Conservation (phyloP, 2,888 invertebrate genomes). For the Acleris literana region DNA sequence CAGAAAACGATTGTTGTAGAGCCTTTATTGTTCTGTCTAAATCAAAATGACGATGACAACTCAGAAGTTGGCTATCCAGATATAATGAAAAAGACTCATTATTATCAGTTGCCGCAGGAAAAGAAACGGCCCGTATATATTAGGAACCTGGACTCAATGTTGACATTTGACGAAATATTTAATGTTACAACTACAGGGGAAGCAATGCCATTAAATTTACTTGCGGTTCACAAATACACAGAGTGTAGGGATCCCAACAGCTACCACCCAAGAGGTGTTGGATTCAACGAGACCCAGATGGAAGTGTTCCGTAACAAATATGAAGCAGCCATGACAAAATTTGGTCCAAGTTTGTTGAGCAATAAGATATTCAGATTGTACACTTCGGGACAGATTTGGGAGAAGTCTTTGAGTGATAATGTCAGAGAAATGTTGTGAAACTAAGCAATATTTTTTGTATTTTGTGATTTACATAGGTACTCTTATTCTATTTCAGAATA, state of each 20-base stretch:
- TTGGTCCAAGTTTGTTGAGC: constrained; percentile 71
- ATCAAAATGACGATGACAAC: constrained; percentile 75
- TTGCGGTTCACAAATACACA: constrained; percentile 75
- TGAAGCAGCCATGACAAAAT: constrained; percentile 80
- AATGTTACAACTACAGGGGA: constrained; percentile 58
- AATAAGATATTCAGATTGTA: constrained; percentile 77
- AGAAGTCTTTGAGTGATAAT: constrained; percentile 63
- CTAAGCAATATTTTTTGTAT: constrained; percentile 22
- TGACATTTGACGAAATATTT: constrained; percentile 71
- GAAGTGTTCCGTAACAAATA: constrained; percentile 77
- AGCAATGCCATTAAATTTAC: constrained; percentile 61
- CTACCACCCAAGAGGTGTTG: constrained; percentile 58
- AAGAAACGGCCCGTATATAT: constrained; percentile 56
- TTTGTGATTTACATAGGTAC: constrained; percentile 23
- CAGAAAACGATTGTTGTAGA: constrained; percentile 61
- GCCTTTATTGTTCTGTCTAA: constrained; percentile 70
- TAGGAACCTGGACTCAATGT: constrained; percentile 75
- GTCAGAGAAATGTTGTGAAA: constrained; percentile 65
- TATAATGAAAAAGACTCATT: constrained; percentile 77
- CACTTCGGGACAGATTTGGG: constrained; percentile 78
- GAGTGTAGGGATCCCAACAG: constrained; percentile 73
- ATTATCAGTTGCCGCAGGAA: constrained; percentile 62
- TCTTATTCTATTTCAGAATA: neutral
- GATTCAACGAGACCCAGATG: constrained; percentile 76
- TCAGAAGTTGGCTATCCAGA: constrained; percentile 69